Base-by-base conservation (phyloP, 1,140 invertebrate species). In the Musca domestica region DNA sequence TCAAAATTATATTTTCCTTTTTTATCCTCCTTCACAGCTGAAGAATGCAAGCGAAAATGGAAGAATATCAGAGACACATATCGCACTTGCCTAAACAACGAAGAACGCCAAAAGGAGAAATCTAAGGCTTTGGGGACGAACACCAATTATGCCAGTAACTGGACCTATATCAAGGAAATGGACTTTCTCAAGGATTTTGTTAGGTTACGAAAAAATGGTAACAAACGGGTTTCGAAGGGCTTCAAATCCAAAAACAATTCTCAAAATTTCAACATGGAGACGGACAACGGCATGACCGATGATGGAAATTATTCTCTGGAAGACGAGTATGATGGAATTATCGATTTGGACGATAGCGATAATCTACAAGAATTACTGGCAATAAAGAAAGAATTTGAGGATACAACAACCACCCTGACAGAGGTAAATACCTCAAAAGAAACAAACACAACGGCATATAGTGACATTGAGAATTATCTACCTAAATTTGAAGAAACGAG, bases 381-480 rank as follows among this genome's bases (percentile, higher is more conserved):
- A 7, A 76, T 76, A 10, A 76, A 78, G 12, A 5, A 41, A 12
- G 34, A 41, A 41, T 41, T 41, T 41, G 34, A 41, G 12, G 34
- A 41, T 12, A 5, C 34, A 7, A 41, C 5, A 2, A 12, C 4
- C 5, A 9, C 6, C 12, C 12, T 41, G 12, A 41, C 10, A 5
- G 34, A 41, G 5, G 10, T 30, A 41, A 41, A 41, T 12, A 41
- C 34, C 2, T 12, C 34, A 12, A 5, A 2, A 41, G 34, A 5
- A 41, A 12, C 34, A 41, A 12, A 5, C 2, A 41, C 34, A 41
- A 41, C 34, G 12, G 12, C 12, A 10, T 12, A 41, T 9, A 30
- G 27, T 30, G 34, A 41, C 34, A 41, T 41, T 41, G 34, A 41
- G 10, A 41, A 41, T 41, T 41, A 12, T 12, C 5, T 41, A 41